Base-by-base conservation (phyloP, 1,140 invertebrate genomes). In the Drosophila orosa region DNA sequence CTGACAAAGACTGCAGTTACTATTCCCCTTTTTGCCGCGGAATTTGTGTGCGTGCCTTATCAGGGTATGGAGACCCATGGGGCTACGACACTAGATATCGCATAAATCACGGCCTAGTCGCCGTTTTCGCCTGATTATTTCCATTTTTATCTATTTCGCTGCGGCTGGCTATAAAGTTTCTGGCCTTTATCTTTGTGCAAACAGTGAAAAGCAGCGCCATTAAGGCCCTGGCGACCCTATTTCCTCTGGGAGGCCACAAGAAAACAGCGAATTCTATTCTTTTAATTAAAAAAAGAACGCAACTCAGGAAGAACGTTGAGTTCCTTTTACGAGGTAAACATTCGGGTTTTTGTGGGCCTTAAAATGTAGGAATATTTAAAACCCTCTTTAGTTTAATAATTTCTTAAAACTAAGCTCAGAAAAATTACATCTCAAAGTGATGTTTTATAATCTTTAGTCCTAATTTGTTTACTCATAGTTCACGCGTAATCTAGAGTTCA, bases 41-140 rank as follows among this genome's bases (percentile, higher is more conserved):
- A 72, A 37, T 55, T 56, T 72, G 66, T 75, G 66, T 75, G 74
- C 65, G 83, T 75, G 75, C 79, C 79, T 86, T 86, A 86, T 86
- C 82, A n/a, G 50, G 29, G 50, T 24, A 35, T n/a, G 78, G 75
- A 72, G 72, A 54, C 47, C 37, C 45, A 47, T 31, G 57, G 35
- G 44, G 44, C 72, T 68, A 74, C 78, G 78, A 62, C 83, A 76
- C 66, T 48, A 76, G 78, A 83, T 89, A 86, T 83, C 83, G 72
- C 65, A 84, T 87, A 84, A 87, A 87, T 87, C 84, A 87, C 69
- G 68, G 82, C 82, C 83, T 79, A 87, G 79, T 82, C 82, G 79
- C 68, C 74, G 67, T 74, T 87, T 84, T 84, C 73, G 73, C 73
- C 67, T 68, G 59, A 76, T 69, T 77, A 62, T 89, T 79, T 87